Conservation (phyloP, 2,888 invertebrate genomes). For the Nipponacmea schrenckii region DNA sequence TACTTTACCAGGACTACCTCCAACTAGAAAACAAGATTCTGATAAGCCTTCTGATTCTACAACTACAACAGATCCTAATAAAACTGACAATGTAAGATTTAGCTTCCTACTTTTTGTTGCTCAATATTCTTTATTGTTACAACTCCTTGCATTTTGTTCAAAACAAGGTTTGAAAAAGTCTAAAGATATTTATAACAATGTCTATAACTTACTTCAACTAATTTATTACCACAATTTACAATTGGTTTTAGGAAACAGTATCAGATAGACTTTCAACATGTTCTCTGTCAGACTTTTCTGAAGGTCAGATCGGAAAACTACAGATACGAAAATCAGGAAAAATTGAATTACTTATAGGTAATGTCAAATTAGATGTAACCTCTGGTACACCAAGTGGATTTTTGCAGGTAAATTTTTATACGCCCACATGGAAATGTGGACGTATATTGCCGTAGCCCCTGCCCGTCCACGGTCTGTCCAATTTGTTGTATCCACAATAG, state of each 20-base stretch:
- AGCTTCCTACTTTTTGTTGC: neutral
- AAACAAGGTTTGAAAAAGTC: neutral
- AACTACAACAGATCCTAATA: constrained; percentile 13
- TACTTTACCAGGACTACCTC: constrained; percentile 59
- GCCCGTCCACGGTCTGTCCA: too few relatives aligned
- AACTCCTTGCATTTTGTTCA: neutral
- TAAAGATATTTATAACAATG: too few relatives aligned
- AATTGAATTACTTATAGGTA: constrained; percentile 70
- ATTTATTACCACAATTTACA: too few relatives aligned
- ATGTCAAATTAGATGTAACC: constrained; percentile 69
- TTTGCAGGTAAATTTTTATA: constrained; percentile 55
- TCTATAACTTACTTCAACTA: too few relatives aligned
- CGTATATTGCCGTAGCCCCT: too few relatives aligned
- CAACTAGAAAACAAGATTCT: constrained; percentile 38
- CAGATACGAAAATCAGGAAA: constrained; percentile 72
- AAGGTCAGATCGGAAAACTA: constrained; percentile 71
- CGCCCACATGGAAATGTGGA: too few relatives aligned
- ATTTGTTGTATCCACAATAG: too few relatives aligned
- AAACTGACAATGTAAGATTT: constrained; percentile 15
- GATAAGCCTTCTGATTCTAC: constrained; percentile 31
- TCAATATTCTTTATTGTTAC: neutral
- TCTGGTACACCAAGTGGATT: constrained; percentile 68
- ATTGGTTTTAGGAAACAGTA: constrained; percentile 36
- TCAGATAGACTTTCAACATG: constrained; percentile 44
- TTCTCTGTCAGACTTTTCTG: constrained; percentile 67